Base-by-base conservation (phyloP, 2,888 invertebrate genomes). In the Drosophila cognata region DNA sequence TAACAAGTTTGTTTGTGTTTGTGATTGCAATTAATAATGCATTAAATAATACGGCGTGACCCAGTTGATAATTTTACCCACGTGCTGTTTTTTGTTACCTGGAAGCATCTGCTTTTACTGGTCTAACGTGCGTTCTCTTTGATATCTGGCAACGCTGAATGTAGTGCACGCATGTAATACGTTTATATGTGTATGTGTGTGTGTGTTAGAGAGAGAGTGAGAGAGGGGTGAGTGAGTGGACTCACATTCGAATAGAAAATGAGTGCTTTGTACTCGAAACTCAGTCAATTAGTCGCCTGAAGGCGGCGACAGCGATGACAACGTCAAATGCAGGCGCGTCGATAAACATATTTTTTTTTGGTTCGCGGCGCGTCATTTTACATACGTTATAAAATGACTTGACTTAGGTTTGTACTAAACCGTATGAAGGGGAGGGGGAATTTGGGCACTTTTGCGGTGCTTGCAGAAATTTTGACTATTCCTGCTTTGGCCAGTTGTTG, bases 231-330 rank as follows among this genome's bases (percentile, higher is more conserved):
- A 71, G 74, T 75, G 28, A 18, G 7, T 28, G 56, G 28, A 75
- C 72, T 84, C 72, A 74, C 87, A 76, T 87, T 84, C 84, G 82
- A 86, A 86, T 84, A 87, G 74, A 87, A 87, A 84, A 82, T 84
- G 66, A 87, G 87, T 84, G 82, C 79, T 81, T 79, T 79, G 79
- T 79, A 79, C 79, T 79, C 79, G 64, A 75, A 72, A 70, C 72
- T 79, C 72, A 79, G 78, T 78, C 78, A 78, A 78, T 78, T 84
- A 77, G 80, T 80, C 80, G 80, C 71, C 77, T 71, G 56, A 75
- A 75, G 73, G 76, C 76, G 79, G 73, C 80, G 76, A 63, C 77
- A 71, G 55, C 66, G 76, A 67, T 69, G 77, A 69, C 74, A 74
- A 69, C 75, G 63, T 11, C 10, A 52, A 57, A 60, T 61, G 70